These are phyloP conservation scores for Leptodactylus fallax DNA, from an alignment of 2,797 vertebrate genomes.

Conservation along the genomic window DNA sequence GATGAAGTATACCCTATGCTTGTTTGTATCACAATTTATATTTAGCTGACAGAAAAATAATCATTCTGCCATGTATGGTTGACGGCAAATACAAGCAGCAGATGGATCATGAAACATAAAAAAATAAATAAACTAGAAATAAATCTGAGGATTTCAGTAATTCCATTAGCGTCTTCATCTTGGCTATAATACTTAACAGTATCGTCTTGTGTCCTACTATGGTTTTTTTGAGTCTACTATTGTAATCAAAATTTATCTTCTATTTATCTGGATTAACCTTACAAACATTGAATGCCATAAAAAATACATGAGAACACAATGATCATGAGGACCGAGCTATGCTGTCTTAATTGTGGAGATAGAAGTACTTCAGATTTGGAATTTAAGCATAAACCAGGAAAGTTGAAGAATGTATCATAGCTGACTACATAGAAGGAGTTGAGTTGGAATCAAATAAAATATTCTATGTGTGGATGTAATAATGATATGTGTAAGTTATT, in stretches of 20 bases:
- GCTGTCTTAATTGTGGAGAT: not conserved
- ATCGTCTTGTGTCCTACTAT: slow-evolving; percentile 18
- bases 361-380: not conserved
- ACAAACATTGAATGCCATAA: slow-evolving; percentile 19
- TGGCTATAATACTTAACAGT: slow-evolving; percentile 62
- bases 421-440: too few species aligned
- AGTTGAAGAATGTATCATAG: slow-evolving; percentile 7
- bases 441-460: too few species aligned
- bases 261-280: slow-evolving; percentile 50
- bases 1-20: slow-evolving; percentile 44
- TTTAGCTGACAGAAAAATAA: slow-evolving; percentile 61
- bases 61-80: slow-evolving; percentile 45
- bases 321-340: slow-evolving; percentile 2
- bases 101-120: slow-evolving; percentile 57
- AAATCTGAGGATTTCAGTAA: slow-evolving; percentile 53
- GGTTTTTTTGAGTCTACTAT: slow-evolving; percentile 14
- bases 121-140: slow-evolving; percentile 58
- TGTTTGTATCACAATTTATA: slow-evolving; percentile 54
- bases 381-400: slow-evolving; percentile 6
- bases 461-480: too few species aligned
- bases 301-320: slow-evolving; percentile 19
- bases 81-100: slow-evolving; percentile 61
- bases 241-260: slow-evolving; percentile 51
- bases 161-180: slow-evolving; percentile 61
- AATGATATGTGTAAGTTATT: too few species aligned